Evolutionary conservation across 1,140 invertebrate genomes (phyloP), one percentile per base, ranked within the genome.

Genomic region (Euglossa dilemma): DNA sequence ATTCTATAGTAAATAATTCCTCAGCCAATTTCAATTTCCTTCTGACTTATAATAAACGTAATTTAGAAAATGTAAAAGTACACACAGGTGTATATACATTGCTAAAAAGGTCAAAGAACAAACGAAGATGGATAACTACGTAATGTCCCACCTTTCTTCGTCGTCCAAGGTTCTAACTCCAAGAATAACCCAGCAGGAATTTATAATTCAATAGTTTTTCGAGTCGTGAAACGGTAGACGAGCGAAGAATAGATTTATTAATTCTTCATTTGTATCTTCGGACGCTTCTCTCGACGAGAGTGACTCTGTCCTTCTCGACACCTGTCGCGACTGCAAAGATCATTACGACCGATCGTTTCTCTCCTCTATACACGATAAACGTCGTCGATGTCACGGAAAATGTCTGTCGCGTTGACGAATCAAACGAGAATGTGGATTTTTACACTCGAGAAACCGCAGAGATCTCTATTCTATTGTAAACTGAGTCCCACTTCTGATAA

Each of bases 321-420:
- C 70, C 70, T 72, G 70, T 43, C 70, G 50, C 9, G 45, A 47
- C 45, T 47, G 45, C 12, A 0, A 54, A 54, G 50, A 23, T 50
- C 28, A 72, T 72, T 72, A 69, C 66, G 66, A 47, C n/a, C 66
- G 43, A 2, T 47, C 66, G 66, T 69, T 69, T 47, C 45, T 25
- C 45, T 69, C 45, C 47, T 47, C 66, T 54, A 72, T 72, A 72
- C 70, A 72, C 36, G 70, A 54, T 50, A 36, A 72, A 72, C 52
- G 70, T 72, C 47, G 16, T 20, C 50, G 18, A 14, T 50, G 25
- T 23, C 25, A 11, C n/a, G 45, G 69, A 23, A 71, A 71, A 71
- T 16, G 69, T 71, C 69, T 71, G n/a, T 2, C 25, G 12, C 2
- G 14, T 9, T 50, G 66, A 69, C 66, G 43, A 47, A 23, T 11